phyloP scores from a whole-genome alignment of 1,140 invertebrate species.

The Eumeta japonica region DNA sequence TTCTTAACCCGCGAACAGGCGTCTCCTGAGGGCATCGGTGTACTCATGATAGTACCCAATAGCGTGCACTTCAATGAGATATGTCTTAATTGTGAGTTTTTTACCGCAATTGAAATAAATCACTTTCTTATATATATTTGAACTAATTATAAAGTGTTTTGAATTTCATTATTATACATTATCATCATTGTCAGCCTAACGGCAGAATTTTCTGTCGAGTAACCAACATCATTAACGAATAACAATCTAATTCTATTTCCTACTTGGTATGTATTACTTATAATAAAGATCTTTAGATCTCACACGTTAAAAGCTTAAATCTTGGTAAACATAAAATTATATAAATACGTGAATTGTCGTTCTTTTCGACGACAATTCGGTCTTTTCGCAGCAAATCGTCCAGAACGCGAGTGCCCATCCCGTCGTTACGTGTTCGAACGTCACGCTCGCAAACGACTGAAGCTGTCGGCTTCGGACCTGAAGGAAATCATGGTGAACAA shows the following conservation, averaged over 20 bases:
- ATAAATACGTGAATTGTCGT: neutral
- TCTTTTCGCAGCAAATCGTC: constrained; percentile 73
- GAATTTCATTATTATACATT: too few species aligned
- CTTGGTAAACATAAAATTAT: neutral
- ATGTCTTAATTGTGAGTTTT: constrained; percentile 79
- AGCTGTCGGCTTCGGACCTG: constrained; percentile 72
- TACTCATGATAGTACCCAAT: constrained; percentile 79
- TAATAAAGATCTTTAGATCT: too few species aligned
- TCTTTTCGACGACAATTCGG: too few species aligned
- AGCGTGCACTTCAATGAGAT: constrained; percentile 88
- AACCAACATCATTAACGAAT: too few species aligned
- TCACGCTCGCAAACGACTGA: constrained; percentile 79
- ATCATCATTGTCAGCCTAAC: too few species aligned
- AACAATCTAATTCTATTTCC: too few species aligned
- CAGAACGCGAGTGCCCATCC: constrained; percentile 83
- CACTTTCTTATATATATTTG: too few species aligned
- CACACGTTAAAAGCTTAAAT: too few species aligned
- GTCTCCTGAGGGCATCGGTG: constrained; percentile 81
- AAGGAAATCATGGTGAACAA: constrained; percentile 80
- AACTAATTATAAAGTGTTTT: too few species aligned
- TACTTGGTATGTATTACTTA: too few species aligned
- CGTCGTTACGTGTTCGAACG: constrained; percentile 84
- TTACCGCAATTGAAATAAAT: neutral
- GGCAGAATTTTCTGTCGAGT: too few species aligned
- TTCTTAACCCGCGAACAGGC: constrained; percentile 80